These are phyloP conservation scores for Dicaeum eximium DNA, from an alignment of 2,113 vertebrate genomes.

Conservation along the genomic window DNA sequence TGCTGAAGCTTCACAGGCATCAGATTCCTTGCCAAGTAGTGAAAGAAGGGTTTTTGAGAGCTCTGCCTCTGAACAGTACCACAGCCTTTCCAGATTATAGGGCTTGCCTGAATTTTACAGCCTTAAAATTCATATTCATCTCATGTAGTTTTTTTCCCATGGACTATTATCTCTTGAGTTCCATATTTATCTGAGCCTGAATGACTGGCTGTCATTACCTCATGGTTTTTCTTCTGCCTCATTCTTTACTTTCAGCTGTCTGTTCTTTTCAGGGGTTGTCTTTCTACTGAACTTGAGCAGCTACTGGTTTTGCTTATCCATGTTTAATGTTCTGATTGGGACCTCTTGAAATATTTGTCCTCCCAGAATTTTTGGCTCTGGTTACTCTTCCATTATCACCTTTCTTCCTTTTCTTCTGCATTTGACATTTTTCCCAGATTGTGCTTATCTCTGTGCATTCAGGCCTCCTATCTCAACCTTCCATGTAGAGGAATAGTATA, in stretches of 20 bases:
- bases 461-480: not conserved
- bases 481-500: not conserved
- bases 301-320: not conserved
- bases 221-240: not conserved
- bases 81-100: not conserved
- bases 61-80: not conserved
- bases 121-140: not conserved
- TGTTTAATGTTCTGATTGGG: not conserved
- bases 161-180: not conserved
- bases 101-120: not conserved
- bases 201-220: not conserved
- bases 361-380: not conserved
- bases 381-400: not conserved
- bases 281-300: not conserved
- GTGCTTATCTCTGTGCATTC: not conserved
- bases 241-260: not conserved
- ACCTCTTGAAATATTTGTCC: not conserved
- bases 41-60: not conserved
- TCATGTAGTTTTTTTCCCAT: not conserved
- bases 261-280: not conserved
- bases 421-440: not conserved
- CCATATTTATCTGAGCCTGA: not conserved
- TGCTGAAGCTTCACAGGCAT: not conserved
- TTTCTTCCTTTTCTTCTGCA: not conserved
- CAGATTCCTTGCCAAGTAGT: not conserved